phyloP scores from a whole-genome alignment of 35 echinoderm and acorn worm genomes.

The Amphiura filiformis region DNA sequence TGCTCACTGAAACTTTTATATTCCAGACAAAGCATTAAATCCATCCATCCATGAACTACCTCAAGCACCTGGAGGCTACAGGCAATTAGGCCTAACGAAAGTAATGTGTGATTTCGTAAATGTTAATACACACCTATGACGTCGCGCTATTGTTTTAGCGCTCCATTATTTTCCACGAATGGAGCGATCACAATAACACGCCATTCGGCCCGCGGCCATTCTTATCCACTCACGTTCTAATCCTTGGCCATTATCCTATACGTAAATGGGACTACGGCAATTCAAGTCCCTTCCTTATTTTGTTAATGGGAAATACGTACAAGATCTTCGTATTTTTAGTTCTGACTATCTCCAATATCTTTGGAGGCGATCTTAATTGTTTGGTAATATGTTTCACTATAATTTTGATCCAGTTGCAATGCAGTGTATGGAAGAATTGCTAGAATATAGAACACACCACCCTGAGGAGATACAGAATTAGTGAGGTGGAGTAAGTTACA shows the following conservation, averaged over 20 bases:
- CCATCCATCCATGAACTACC: constrained; percentile 44
- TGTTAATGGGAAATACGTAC: constrained; percentile 45
- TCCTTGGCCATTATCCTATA: no score
- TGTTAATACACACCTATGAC: no score
- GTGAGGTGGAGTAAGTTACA: neutral
- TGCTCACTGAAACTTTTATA: constrained; percentile 52
- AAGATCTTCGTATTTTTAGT: constrained; percentile 57
- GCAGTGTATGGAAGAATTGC: constrained; percentile 72
- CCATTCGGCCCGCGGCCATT: no score
- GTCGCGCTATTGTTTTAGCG: no score
- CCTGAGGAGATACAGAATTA: constrained; percentile 16
- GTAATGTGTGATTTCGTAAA: constrained; percentile 15
- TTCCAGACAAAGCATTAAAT: constrained; percentile 60
- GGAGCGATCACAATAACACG: no score
- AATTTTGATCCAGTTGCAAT: constrained; percentile 61
- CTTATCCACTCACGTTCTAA: no score
- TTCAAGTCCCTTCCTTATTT: constrained; percentile 17
- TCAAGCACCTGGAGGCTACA: constrained; percentile 61
- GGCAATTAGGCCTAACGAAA: constrained; percentile 12
- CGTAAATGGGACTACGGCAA: constrained; percentile 17
- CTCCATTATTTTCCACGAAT: no score
- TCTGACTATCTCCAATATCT: constrained; percentile 46
- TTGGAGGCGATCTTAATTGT: constrained; percentile 27
- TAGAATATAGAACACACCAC: constrained; percentile 49
- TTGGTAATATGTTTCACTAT: constrained; percentile 72